Evolutionary conservation across 1,140 invertebrate species (phyloP), one percentile per base, ranked within the genome.

Genomic region (Drosophila tropicalis): DNA sequence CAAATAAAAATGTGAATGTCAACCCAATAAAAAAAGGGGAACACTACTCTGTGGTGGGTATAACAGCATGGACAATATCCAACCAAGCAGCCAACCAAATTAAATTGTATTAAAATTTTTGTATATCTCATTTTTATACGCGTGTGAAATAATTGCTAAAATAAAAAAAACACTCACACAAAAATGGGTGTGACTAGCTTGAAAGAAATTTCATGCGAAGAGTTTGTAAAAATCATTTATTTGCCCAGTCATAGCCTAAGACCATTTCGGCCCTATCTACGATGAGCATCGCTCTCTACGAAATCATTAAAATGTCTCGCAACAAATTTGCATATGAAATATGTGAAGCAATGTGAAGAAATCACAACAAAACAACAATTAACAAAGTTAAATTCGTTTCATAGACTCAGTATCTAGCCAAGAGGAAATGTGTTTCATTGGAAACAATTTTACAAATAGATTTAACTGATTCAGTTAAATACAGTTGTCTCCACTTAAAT

Each of bases 1-100:
- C 51, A 72, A 77, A 83, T 74, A 71, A 89, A 89, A 80, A 80
- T 89, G 83, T 89, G 80, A 87, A 83, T 87, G 84, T 80, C 84
- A 87, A 87, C 69, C 76, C 69, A 62, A 55, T 62, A 71, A 67
- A 60, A 75, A 65, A 54, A 25, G 71, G 34, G 62, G 56, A 39
- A 61, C 29, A 29, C 55, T 64, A 51, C 72, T 41, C 44, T 67
- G 25, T 69, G 79, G 17, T 22, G 17, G 44, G 3, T 4, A 25
- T 25, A 25, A 3, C 22, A 25, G 2, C 22, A 25, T 25, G 22
- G 17, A 19, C 44, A n/a, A 4, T 19, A 22, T 1, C 17, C 15
- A 47, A 12, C 17, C 17, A 51, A 51, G 9, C 44, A 22, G 9
- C 44, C 44, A 22, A 22, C 2, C 76, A 83, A 86, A 87, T 89